phyloP scores from a whole-genome alignment of 1,140 invertebrate genomes.

The Drosophila tristis region DNA sequence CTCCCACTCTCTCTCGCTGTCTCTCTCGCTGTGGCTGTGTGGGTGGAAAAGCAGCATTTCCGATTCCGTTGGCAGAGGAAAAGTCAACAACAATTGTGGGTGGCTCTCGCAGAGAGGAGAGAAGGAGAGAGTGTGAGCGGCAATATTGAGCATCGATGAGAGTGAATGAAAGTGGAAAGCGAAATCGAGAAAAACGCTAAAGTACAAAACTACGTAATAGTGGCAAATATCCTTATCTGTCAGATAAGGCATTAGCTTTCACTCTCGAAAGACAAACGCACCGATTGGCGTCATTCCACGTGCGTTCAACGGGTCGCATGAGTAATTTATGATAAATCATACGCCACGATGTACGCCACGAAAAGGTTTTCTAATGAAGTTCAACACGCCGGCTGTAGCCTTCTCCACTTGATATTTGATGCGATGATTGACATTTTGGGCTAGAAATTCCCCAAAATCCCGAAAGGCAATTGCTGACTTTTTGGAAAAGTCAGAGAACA shows the following conservation, averaged over 20 bases:
- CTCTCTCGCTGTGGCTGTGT: slow-evolving; percentile 22
- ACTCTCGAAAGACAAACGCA: slow-evolving; percentile 14
- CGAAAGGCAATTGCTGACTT: slow-evolving; percentile 22
- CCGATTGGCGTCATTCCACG: slow-evolving; percentile 34
- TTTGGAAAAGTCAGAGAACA: slow-evolving; percentile 39
- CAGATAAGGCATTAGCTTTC: slow-evolving; percentile 42
- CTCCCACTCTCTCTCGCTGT: slow-evolving; percentile 8
- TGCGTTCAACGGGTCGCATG: slow-evolving; percentile 42
- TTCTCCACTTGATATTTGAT: too few relatives aligned
- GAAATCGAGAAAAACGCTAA: slow-evolving; percentile 22
- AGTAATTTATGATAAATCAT: slow-evolving; percentile 60
- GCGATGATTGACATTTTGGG: slow-evolving; percentile 27
- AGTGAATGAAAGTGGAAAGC: slow-evolving; percentile 19
- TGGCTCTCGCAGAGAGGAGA: background rate
- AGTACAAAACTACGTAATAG: slow-evolving; percentile 44
- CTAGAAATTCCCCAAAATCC: slow-evolving; percentile 34
- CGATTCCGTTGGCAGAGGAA: slow-evolving; percentile 46
- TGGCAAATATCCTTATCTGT: slow-evolving; percentile 43
- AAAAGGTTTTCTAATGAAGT: background rate
- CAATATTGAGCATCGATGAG: slow-evolving; percentile 19
- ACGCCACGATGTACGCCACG: slow-evolving; percentile 18
- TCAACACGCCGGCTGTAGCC: background rate
- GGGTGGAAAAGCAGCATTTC: slow-evolving; percentile 57
- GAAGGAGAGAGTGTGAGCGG: slow-evolving; percentile 34
- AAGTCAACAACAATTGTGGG: slow-evolving; percentile 59